Evolutionary conservation across 1,140 invertebrate genomes (phyloP).

Genomic region (Ceratina australensis): DNA sequence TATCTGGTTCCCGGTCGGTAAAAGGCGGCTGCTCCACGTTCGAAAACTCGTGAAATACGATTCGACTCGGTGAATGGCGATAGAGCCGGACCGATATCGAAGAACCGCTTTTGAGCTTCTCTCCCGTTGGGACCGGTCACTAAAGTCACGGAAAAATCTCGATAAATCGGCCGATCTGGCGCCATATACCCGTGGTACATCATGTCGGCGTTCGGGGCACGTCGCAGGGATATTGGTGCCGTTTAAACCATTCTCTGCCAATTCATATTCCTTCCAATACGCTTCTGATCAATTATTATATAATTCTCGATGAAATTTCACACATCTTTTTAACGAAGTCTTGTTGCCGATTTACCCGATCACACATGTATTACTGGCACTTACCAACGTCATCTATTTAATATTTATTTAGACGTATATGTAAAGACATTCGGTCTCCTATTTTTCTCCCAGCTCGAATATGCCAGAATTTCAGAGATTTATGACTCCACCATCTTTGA

Average conservation of each 20-base stretch:
- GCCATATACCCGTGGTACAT: slow-evolving; percentile 30
- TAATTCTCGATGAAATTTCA: too few species aligned
- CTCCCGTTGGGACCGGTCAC: not conserved
- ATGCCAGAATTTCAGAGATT: too few species aligned
- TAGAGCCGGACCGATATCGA: slow-evolving; percentile 22
- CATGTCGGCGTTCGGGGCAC: slow-evolving; percentile 40
- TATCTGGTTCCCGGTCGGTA: not conserved
- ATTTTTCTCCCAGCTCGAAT: too few species aligned
- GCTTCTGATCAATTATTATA: too few species aligned
- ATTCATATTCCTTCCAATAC: not conserved
- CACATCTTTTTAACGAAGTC: too few species aligned
- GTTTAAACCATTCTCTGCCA: slow-evolving; percentile 13
- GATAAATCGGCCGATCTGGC: slow-evolving; percentile 50
- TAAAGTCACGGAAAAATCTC: slow-evolving; percentile 22
- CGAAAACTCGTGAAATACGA: slow-evolving; percentile 43
- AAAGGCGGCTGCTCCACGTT: not conserved
- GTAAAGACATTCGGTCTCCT: too few species aligned
- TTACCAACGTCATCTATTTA: too few species aligned
- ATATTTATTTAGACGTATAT: too few species aligned
- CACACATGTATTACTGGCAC: too few species aligned
- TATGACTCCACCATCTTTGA: too few species aligned
- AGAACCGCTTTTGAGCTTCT: not conserved
- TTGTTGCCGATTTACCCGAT: too few species aligned
- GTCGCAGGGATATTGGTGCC: slow-evolving; percentile 47
- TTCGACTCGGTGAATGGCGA: slow-evolving; percentile 35